Percentiles rank a stretch among this genome's conserved stretches.
These are phyloP conservation scores for Rachycentron canadum DNA, from an alignment of 2,797 vertebrate species.

Conservation along the genomic window DNA sequence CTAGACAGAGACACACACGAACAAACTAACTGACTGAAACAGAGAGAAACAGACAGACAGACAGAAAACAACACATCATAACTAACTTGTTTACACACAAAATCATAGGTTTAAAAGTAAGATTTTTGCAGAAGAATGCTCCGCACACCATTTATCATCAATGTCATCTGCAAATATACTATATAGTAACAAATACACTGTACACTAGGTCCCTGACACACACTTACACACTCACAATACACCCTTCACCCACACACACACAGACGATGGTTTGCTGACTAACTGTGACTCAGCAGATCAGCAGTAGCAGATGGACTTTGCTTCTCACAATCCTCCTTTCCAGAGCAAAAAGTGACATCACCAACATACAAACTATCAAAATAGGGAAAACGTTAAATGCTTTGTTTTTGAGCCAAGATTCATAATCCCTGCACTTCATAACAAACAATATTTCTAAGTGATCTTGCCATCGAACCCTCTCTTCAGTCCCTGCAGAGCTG, in stretches of 20 bases:
- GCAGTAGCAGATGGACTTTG: slow-evolving; percentile 64
- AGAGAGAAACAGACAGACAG: slow-evolving; percentile 1
- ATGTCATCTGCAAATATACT: background rate
- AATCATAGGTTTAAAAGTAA: background rate
- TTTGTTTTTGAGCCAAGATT: background rate
- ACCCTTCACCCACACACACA: slow-evolving; percentile 28
- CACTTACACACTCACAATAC: slow-evolving; percentile 24
- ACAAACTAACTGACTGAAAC: slow-evolving; percentile 11
- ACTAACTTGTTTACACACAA: slow-evolving; percentile 8
- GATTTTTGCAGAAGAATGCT: background rate
- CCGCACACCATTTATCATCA: slow-evolving; percentile 4
- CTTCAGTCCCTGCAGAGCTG: slow-evolving; percentile 48
- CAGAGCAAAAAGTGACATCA: slow-evolving; percentile 54
- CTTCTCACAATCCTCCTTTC: slow-evolving; percentile 59
- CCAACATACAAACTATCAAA: slow-evolving; percentile 10
- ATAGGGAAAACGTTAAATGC: slow-evolving; percentile 8
- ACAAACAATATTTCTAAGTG: background rate
- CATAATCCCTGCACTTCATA: background rate
- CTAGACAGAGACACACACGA: slow-evolving; percentile 34
- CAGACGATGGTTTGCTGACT: slow-evolving; percentile 39
- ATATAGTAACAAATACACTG: background rate
- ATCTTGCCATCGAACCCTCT: background rate
- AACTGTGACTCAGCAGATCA: slow-evolving; percentile 81
- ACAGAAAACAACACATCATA: background rate
- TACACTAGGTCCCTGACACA: slow-evolving; percentile 24